Base-by-base conservation (phyloP, 1,140 invertebrate species). In the Brachionus rubens region DNA sequence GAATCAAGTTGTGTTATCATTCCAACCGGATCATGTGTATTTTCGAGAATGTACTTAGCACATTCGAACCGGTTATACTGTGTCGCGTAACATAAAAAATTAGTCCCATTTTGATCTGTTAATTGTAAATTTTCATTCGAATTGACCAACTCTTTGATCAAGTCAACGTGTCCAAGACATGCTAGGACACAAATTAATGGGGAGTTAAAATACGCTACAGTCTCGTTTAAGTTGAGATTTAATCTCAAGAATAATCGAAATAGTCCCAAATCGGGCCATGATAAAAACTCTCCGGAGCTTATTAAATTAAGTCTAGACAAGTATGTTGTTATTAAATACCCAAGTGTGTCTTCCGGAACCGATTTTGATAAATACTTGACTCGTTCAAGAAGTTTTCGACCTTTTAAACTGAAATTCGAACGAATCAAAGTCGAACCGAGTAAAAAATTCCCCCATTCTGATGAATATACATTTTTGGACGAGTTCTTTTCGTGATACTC, bases 281-380 rank as follows among this genome's bases (percentile, higher is more conserved):
- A 96, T 89, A 80, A 92, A 93, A 0, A 98, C 83, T 12, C 93
- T 87, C 0, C 94, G 91, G 3, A 92, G 90, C 81, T 90, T 90
- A 40, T 91, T 91, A 78, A 92, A 87, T 79, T 90, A n/a, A 91
- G 54, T 90, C 89, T 0, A 92, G 59, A 28, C 6, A 65, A 5
- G 43, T 43, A 65, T 5, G 43, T 12, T 14, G 59, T 46, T 0
- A 65, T 3, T 1, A 65, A 28, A 21, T 65, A 65, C 16, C 33
- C 1, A 0, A 59, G 26, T 16, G 21, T 19, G 10, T 59, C 33
- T 12, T 10, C 19, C 2, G 36, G 12, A 6, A 43, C 14, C 0
- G 36, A 43, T 36, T 46, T 65, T 21, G 21, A 21, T 7, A 43
- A 5, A 43, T 24, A 65, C 9, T 26, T 43, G 12, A 65, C 14